Evolutionary conservation across 53 echinoderm and acorn worm genomes (phyloP).

Genomic region (Apostichopus leukothele): DNA sequence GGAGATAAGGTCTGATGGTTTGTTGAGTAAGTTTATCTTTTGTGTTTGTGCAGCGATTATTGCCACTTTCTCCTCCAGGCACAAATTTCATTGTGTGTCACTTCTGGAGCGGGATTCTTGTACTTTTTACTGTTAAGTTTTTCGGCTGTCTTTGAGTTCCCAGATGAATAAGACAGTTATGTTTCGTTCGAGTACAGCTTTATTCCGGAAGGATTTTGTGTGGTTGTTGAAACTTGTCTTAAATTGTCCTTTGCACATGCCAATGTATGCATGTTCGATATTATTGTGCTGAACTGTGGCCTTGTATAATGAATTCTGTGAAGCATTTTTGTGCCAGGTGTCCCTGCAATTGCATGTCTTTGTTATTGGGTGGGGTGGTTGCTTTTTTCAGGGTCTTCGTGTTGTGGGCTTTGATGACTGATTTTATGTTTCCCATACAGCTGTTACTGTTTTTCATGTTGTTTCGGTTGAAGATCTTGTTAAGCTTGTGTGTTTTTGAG

Average conservation of each 20-base stretch:
- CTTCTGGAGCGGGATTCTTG: neutral
- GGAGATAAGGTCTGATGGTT: neutral
- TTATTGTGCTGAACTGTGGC: neutral
- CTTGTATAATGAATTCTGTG: neutral
- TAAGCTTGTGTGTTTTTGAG: too few relatives aligned
- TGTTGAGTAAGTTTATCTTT: neutral
- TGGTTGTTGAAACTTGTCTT: conserved; percentile 46
- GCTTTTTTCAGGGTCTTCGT: neutral
- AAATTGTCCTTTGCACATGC: conserved; percentile 20
- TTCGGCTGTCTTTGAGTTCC: too few relatives aligned
- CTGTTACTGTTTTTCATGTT: neutral
- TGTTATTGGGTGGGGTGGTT: neutral
- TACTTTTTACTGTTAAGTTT: too few relatives aligned
- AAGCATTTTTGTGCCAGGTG: too few relatives aligned
- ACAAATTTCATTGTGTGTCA: conserved; percentile 27
- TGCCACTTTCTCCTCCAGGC: conserved; percentile 41
- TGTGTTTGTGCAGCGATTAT: conserved; percentile 39
- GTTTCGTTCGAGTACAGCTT: too few relatives aligned
- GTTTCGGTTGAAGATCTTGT: too few relatives aligned
- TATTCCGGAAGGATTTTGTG: conserved; percentile 7
- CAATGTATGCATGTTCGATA: neutral
- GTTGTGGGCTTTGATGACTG: neutral
- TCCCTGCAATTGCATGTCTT: neutral
- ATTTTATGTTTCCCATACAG: neutral
- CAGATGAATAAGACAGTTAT: too few relatives aligned